Base-by-base conservation (phyloP, 2,888 invertebrate genomes). In the Spilosoma lubricipeda region DNA sequence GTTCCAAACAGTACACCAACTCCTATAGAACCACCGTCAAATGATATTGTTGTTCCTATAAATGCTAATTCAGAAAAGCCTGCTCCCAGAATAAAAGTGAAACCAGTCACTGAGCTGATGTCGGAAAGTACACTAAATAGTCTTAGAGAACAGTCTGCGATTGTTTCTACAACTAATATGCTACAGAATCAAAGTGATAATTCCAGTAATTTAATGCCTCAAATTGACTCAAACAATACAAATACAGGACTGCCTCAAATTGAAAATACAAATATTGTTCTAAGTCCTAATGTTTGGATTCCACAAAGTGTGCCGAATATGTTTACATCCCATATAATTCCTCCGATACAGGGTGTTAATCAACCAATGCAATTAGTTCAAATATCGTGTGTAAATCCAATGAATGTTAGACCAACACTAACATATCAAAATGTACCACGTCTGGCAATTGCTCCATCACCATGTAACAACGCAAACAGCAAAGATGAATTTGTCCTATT, bases 71-170 rank as follows among this genome's bases (percentile, higher is more conserved):
- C 52, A 70, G 77, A 75, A 63, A 59, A 74, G 59, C 72, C 79
- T 52, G 70, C 76, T 13, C 93, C 94, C 18, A 89, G 93, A 82
- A 94, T 95, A 71, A 95, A 95, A 90, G 94, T 95, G 0, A 95
- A 95, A 81, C 90, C 94, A 56, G 90, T 85, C 56, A 88, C 93
- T 27, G 93, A 95, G 78, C 86, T 95, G 68, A 93, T 95, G 94
- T 87, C 94, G 2, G 85, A 86, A 71, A 87, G 82, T 76, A 84
- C 82, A 68, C 82, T 91, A 39, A 86, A 83, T 67, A 85, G 71
- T 70, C 77, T 85, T 33, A 79, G 80, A 77, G 84, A 77, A 70
- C 78, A 80, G 64, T 7, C 73, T 18, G 27, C 73, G 15, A 59
- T 73, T 65, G 36, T 11, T 64, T 45, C 67, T 20, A 67, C 76